Evolutionary conservation across 1,140 invertebrate genomes (phyloP), one percentile per base, ranked within the genome.

Genomic region (Drosophila tsacasi): DNA sequence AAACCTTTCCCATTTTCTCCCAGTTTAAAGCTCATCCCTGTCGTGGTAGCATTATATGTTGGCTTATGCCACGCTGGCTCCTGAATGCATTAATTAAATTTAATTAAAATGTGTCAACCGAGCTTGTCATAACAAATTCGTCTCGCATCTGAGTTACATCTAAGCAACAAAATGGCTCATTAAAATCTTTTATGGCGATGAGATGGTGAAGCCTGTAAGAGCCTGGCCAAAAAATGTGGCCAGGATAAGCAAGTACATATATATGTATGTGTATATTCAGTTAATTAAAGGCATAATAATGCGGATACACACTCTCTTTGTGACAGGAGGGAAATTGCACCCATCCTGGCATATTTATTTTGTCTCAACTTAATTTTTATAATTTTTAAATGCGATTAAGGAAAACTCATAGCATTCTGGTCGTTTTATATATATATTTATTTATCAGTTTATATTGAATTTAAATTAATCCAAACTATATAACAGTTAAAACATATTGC

Each of bases 71-170:
- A 50, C 17, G 55, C 13, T 32, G 21, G 27, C 54, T 69, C 49
- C 62, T 64, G 77, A 72, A 79, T 83, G 81, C 85, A 90, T 83
- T 89, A 89, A 90, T 89, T 89, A 89, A 90, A 89, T 89, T 90
- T 89, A 89, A 89, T 89, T 89, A 89, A 89, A 89, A 89, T 87
- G 84, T 89, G 84, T 90, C 81, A 89, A 85, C 85, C 54, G 85
- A 81, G 85, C 85, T 85, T 90, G 85, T 89, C 85, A 84, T 81
- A 89, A 89, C 85, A 89, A 89, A 89, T 89, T 89, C 85, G 74
- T 54, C 76, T 72, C 81, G 55, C 81, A 78, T 77, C 65, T 68
- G 58, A 76, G 65, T 44, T 68, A 77, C 63, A 42, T 7, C 40
- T 52, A 17, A 49, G 46, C 46, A 47, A 49, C 46, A 49, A 49